These are phyloP conservation scores for Ameiurus melas DNA, from an alignment of 2,113 vertebrate species.

Conservation along the genomic window DNA sequence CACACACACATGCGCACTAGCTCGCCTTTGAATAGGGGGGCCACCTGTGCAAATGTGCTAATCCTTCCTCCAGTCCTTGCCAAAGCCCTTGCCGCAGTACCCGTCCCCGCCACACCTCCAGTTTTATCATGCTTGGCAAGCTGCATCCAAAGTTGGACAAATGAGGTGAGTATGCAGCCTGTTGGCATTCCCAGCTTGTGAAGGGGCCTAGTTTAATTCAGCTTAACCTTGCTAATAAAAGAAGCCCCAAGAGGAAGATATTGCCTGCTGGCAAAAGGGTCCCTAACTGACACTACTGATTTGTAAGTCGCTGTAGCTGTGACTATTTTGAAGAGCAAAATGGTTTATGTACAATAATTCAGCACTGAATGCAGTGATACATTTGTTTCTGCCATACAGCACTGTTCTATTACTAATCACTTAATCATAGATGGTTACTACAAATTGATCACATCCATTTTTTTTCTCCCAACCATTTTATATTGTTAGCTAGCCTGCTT, in stretches of 20 bases:
- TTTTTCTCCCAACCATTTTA: not conserved
- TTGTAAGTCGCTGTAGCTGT: not conserved
- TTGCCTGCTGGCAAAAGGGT: not conserved
- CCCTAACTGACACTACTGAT: not conserved
- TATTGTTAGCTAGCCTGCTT: not conserved
- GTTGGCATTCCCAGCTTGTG: not conserved
- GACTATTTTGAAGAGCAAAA: not conserved
- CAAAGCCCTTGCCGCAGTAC: constrained; percentile 26
- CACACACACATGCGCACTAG: not conserved
- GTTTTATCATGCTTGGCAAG: constrained; percentile 12
- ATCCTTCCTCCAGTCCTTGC: constrained; percentile 36
- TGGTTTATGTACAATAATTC: not conserved
- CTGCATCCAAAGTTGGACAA: constrained; percentile 11
- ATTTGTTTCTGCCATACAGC: not conserved
- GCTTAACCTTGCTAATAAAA: constrained; percentile 21
- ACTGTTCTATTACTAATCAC: not conserved
- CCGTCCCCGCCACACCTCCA: not conserved
- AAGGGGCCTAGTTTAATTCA: constrained; percentile 23
- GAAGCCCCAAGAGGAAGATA: not conserved
- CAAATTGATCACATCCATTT: not conserved
- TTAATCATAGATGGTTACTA: not conserved
- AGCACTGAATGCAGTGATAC: not conserved
- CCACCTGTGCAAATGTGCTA: constrained; percentile 21
- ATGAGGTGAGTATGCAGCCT: constrained; percentile 32
- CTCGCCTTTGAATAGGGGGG: not conserved